Conservation (phyloP, 2,113 vertebrate genomes). For the Erythrolamprus reginae region DNA sequence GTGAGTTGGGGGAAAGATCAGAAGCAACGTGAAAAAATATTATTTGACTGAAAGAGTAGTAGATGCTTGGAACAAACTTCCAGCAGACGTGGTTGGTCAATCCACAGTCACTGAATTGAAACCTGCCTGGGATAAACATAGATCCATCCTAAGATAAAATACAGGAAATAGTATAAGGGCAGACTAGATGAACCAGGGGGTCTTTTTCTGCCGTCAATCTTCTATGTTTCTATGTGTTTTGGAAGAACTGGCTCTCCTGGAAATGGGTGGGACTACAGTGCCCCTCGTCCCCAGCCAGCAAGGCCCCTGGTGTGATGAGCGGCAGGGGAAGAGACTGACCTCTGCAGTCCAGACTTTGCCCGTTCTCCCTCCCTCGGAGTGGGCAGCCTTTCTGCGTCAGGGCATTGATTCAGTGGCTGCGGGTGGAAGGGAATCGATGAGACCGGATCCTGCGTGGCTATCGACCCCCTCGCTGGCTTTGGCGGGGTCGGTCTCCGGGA, state of each 20-base stretch:
- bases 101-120: too few relatives aligned
- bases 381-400: rapidly evolving
- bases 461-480: not conserved
- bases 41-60: too few relatives aligned
- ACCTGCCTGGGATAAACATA: too few relatives aligned
- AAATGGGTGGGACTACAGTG: not conserved
- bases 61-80: too few relatives aligned
- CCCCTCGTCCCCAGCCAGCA: not conserved
- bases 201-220: too few relatives aligned
- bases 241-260: not conserved
- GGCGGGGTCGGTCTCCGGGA: not conserved
- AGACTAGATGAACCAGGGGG: too few relatives aligned
- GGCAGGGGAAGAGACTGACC: not conserved
- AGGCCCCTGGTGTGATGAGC: not conserved
- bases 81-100: too few relatives aligned
- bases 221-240: too few relatives aligned
- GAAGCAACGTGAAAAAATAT: too few relatives aligned
- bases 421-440: not conserved
- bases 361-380: rapidly evolving
- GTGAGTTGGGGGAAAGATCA: too few relatives aligned
- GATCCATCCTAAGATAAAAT: too few relatives aligned
- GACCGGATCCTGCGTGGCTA: not conserved
- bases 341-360: not conserved
- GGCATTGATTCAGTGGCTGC: rapidly evolving
- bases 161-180: too few relatives aligned